Evolutionary conservation across 2,113 vertebrate species (phyloP).

Genomic region (Bombycilla garrulus): DNA sequence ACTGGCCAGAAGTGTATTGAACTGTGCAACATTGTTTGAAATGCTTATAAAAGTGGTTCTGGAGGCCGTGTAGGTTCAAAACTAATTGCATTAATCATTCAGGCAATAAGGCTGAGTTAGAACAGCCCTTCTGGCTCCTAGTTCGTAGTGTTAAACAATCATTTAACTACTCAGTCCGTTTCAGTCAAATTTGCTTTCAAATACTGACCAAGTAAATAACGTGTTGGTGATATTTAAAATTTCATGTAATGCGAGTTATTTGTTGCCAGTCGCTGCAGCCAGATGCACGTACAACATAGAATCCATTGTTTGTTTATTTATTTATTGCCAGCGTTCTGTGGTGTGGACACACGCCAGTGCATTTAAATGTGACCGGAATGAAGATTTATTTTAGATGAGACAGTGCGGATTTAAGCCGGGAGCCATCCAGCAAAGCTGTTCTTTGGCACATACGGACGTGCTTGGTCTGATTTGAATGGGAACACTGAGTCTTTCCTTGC

Average conservation of each 20-base stretch:
- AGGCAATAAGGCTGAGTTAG: background rate
- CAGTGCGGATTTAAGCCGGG: background rate
- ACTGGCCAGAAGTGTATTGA: background rate
- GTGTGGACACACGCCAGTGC: background rate
- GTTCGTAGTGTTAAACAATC: rapidly evolving
- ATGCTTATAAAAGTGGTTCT: too few relatives aligned
- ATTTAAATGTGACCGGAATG: background rate
- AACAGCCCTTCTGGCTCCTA: background rate
- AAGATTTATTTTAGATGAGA: background rate
- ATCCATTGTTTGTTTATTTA: background rate
- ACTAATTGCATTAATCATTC: rapidly evolving
- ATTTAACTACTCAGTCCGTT: rapidly evolving
- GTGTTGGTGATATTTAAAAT: background rate
- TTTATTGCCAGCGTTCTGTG: background rate
- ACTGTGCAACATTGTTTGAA: rapidly evolving
- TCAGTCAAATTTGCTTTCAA: background rate
- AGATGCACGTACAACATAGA: background rate
- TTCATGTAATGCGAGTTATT: rapidly evolving
- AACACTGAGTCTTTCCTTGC: background rate
- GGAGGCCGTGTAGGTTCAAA: background rate
- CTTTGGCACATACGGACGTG: background rate
- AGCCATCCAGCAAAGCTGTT: background rate
- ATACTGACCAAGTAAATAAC: rapidly evolving
- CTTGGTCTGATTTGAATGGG: background rate
- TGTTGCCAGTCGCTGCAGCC: background rate